Evolutionary conservation across 2,113 vertebrate genomes (phyloP).

Genomic region (Silurus glanis): DNA sequence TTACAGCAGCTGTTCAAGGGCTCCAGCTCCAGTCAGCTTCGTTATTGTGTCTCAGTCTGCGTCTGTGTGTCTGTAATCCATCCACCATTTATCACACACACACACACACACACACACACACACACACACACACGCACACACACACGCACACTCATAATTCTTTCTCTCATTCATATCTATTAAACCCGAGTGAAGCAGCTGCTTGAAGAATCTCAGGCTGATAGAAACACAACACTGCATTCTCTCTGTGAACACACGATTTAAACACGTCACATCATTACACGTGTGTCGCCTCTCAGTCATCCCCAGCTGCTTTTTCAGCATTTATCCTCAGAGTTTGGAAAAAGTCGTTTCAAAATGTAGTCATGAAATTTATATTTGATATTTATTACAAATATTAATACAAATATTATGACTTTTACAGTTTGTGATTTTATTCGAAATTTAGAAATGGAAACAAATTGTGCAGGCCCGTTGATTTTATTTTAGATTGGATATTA

Average conservation of each 20-base stretch:
- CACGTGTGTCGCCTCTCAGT: not conserved
- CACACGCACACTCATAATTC: not conserved
- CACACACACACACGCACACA: not conserved
- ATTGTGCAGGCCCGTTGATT: too few relatives aligned
- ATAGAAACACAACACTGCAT: not conserved
- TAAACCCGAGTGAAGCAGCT: not conserved
- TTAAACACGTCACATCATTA: not conserved
- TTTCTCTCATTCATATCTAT: not conserved
- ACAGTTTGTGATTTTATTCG: not conserved
- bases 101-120: slow-evolving; percentile 18
- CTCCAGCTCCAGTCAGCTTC: slow-evolving; percentile 18
- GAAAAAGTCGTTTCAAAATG: not conserved
- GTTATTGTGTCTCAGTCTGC: slow-evolving; percentile 52
- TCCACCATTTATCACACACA: slow-evolving; percentile 24
- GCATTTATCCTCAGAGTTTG: not conserved
- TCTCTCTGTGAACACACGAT: not conserved
- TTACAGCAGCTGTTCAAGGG: slow-evolving; percentile 58
- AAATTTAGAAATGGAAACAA: not conserved
- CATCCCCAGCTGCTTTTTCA: not conserved
- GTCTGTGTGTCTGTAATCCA: slow-evolving; percentile 37
- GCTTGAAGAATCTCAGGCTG: not conserved
- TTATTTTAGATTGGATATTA: too few relatives aligned
- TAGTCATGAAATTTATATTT: not conserved
- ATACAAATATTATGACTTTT: too few relatives aligned
- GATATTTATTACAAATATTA: not conserved